phyloP scores from a whole-genome alignment of 2,113 vertebrate genomes.

The Eulacestoma nigropectus region DNA sequence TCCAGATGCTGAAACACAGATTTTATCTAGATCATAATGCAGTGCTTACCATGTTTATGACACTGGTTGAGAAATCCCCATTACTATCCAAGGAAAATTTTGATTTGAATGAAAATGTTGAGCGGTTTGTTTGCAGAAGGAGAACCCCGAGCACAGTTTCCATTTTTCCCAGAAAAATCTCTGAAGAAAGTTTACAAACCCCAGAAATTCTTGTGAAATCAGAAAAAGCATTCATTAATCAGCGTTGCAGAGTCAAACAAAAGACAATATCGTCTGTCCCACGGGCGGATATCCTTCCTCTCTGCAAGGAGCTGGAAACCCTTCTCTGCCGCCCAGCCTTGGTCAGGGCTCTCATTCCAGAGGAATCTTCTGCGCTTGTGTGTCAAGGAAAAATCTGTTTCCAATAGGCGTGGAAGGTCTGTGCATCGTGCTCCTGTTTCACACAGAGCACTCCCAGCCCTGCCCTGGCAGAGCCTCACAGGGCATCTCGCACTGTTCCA shows the following conservation, averaged over 20 bases:
- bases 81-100: not conserved
- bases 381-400: conserved; percentile 45
- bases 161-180: conserved; percentile 15
- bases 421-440: conserved; percentile 16
- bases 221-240: conserved; percentile 23
- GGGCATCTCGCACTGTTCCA: rapidly evolving
- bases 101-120: not conserved
- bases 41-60: not conserved
- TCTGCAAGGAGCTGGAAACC: not conserved
- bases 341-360: conserved; percentile 31
- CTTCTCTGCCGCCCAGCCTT: not conserved
- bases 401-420: conserved; percentile 19
- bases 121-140: not conserved
- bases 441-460: not conserved
- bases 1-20: not conserved
- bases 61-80: not conserved
- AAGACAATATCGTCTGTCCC: conserved; percentile 19
- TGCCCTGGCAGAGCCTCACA: not conserved
- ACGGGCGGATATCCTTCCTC: conserved; percentile 40
- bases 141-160: not conserved
- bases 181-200: conserved; percentile 43
- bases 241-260: conserved; percentile 5
- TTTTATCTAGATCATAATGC: not conserved
- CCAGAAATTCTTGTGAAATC: conserved; percentile 58
- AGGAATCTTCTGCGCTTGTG: not conserved